These are phyloP conservation scores for Neodontobutis hainanensis DNA, from an alignment of 2,113 vertebrate genomes.

Conservation along the genomic window DNA sequence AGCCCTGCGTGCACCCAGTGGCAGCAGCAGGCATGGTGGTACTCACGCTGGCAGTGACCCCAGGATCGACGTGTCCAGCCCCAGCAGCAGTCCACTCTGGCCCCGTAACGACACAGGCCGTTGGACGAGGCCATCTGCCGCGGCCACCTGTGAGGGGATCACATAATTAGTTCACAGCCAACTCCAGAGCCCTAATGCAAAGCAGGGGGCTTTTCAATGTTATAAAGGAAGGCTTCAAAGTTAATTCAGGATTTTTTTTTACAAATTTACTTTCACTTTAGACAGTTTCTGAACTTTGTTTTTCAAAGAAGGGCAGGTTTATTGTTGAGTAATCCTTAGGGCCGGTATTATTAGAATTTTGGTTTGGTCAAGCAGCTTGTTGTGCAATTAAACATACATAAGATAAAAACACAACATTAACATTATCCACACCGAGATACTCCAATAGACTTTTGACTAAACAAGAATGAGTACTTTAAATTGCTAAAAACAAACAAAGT, in stretches of 20 bases:
- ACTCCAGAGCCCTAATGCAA: conserved; percentile 43
- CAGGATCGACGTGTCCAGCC: conserved; percentile 91
- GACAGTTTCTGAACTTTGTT: neutral
- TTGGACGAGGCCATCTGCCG: conserved; percentile 86
- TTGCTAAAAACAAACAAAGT: too few species aligned
- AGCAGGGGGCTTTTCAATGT: conserved; percentile 29
- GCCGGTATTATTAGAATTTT: too few species aligned
- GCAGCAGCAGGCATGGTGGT: conserved; percentile 52
- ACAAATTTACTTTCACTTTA: neutral
- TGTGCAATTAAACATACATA: too few species aligned
- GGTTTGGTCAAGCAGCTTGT: too few species aligned
- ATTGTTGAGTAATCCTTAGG: too few species aligned
- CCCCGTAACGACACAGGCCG: conserved; percentile 91
- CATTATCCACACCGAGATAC: too few species aligned
- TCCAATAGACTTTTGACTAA: too few species aligned
- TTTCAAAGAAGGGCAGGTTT: neutral
- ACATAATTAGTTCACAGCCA: conserved; percentile 53
- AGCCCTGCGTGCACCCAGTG: conserved; percentile 66
- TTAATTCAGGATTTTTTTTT: neutral
- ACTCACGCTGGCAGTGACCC: conserved; percentile 99
- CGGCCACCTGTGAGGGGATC: conserved; percentile 86
- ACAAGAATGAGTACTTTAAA: too few species aligned
- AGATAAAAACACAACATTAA: too few species aligned
- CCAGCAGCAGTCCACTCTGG: conserved; percentile 97
- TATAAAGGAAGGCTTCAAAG: conserved; percentile 23